Percentiles rank a stretch among this genome's conserved stretches.
phyloP scores from a whole-genome alignment of 1,140 invertebrate species.

The Metaphire vulgaris region DNA sequence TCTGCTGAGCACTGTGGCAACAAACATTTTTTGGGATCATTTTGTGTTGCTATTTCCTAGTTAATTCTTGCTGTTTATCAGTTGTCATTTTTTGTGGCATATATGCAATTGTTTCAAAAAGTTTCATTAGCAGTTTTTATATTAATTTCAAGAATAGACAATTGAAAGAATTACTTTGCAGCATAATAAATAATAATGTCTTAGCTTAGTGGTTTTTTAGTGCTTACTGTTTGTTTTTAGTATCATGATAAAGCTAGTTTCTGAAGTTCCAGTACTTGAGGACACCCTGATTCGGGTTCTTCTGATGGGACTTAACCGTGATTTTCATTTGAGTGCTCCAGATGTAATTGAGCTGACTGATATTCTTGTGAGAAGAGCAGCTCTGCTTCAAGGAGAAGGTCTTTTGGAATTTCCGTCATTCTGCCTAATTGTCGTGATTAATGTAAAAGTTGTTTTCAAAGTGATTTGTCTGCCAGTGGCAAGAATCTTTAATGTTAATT shows the following conservation, averaged over 20 bases:
- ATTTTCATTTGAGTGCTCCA: constrained; percentile 68
- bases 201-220: too few relatives aligned
- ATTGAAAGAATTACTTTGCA: not conserved
- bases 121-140: too few relatives aligned
- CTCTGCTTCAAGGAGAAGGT: constrained; percentile 62
- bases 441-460: not conserved
- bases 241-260: constrained; percentile 70
- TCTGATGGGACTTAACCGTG: constrained; percentile 75
- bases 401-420: not conserved
- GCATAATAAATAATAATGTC: too few relatives aligned
- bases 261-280: constrained; percentile 77
- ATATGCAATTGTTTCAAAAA: too few relatives aligned
- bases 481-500: too few relatives aligned
- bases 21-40: too few relatives aligned
- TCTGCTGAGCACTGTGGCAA: too few relatives aligned
- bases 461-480: not conserved
- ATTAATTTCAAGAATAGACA: constrained; percentile 12
- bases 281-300: constrained; percentile 73
- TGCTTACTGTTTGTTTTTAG: too few relatives aligned
- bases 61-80: too few relatives aligned
- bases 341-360: constrained; percentile 80
- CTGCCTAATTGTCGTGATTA: not conserved
- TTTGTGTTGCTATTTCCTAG: too few relatives aligned
- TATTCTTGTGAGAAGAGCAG: constrained; percentile 74
- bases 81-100: too few relatives aligned